Evolutionary conservation across 2,797 vertebrate species (phyloP).

Genomic region (Morus bassanus): DNA sequence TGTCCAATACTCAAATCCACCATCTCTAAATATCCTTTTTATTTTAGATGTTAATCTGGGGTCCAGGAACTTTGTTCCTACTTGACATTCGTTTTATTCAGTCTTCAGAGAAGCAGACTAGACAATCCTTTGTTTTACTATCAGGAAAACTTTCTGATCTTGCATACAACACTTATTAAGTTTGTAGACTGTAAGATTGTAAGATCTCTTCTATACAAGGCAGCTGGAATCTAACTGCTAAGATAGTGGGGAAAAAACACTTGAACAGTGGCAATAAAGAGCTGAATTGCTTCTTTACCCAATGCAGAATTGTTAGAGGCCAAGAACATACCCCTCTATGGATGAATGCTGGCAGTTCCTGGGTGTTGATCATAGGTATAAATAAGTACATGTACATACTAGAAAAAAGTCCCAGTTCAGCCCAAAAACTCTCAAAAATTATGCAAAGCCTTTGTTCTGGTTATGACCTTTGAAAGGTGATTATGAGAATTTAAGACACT

Average conservation of each 20-base stretch:
- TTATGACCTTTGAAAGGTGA: neutral
- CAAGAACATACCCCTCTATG: neutral
- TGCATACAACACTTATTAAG: neutral
- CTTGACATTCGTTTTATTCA: neutral
- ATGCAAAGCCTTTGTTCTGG: neutral
- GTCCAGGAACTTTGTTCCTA: rapidly evolving
- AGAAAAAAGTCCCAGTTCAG: neutral
- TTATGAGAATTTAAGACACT: neutral
- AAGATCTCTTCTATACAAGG: neutral
- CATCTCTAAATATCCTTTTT: rapidly evolving
- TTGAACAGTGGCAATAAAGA: neutral
- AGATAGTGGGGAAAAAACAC: neutral
- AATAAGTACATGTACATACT: neutral
- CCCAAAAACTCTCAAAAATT: neutral
- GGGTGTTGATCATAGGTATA: neutral
- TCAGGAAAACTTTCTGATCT: neutral
- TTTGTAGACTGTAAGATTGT: neutral
- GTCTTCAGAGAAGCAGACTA: neutral
- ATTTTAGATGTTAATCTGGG: neutral
- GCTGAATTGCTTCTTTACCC: neutral
- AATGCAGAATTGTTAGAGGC: neutral
- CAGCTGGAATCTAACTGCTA: neutral
- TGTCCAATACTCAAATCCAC: rapidly evolving
- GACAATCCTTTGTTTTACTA: neutral
- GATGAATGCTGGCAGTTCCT: neutral